These are phyloP conservation scores for Morus bassanus DNA, from an alignment of 2,797 vertebrate genomes.

Conservation along the genomic window DNA sequence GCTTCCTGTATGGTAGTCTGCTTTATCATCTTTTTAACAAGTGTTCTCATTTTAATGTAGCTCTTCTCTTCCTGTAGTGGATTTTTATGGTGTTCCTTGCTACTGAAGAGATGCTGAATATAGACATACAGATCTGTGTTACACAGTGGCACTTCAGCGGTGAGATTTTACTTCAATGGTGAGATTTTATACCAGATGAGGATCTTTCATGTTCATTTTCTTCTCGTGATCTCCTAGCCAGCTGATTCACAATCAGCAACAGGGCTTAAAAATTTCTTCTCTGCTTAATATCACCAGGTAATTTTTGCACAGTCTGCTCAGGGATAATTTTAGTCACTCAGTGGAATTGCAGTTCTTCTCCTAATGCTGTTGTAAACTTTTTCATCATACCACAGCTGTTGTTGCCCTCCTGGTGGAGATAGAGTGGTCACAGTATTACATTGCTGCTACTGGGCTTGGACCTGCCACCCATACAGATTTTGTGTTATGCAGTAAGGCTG, in stretches of 20 bases:
- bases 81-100: background rate
- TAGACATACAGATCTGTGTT: background rate
- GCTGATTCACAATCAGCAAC: background rate
- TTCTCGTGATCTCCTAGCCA: background rate
- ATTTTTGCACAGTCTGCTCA: background rate
- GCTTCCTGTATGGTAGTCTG: background rate
- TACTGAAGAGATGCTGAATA: background rate
- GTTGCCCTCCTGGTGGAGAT: background rate
- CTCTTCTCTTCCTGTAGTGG: background rate
- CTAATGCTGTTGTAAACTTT: background rate
- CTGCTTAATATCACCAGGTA: background rate
- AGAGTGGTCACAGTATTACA: background rate
- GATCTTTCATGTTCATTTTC: background rate
- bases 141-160: background rate
- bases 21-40: background rate
- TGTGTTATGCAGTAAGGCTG: background rate
- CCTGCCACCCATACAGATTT: background rate
- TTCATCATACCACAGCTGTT: background rate
- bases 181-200: background rate
- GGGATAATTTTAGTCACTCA: background rate
- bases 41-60: background rate
- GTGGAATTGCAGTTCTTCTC: background rate
- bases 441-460: background rate
- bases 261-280: background rate
- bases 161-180: background rate